A percentile compares a stretch with the other conserved stretches of the same genome.
Evolutionary conservation across 2,797 vertebrate genomes (phyloP).

Genomic region (Gymnopithys bicolor): DNA sequence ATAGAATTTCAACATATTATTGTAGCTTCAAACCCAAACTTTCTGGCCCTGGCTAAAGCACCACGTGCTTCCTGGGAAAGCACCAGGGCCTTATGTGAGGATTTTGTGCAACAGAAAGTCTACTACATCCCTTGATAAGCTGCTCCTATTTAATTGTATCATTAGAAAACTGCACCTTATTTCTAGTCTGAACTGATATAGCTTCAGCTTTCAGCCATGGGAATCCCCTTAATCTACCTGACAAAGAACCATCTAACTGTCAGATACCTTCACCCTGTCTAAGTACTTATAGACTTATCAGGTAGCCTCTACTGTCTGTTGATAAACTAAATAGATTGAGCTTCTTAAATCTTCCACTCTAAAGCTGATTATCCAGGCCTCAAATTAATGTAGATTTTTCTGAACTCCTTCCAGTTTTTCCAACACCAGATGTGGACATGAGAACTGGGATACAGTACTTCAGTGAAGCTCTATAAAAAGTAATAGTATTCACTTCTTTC

Average conservation of each 20-base stretch:
- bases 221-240: constrained; percentile 57
- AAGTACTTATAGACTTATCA: constrained; percentile 46
- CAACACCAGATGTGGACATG: not conserved
- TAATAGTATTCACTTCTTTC: not conserved
- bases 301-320: constrained; percentile 47
- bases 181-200: constrained; percentile 41
- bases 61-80: not conserved
- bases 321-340: constrained; percentile 66
- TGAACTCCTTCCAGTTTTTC: constrained; percentile 11
- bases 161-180: constrained; percentile 34
- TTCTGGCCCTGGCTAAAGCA: not conserved
- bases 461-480: not conserved
- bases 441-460: not conserved
- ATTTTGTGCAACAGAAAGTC: not conserved
- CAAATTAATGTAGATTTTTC: constrained; percentile 34
- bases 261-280: constrained; percentile 17
- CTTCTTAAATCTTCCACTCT: constrained; percentile 56
- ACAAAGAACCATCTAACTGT: constrained; percentile 47
- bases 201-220: constrained; percentile 17
- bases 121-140: constrained; percentile 1
- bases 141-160: constrained; percentile 16
- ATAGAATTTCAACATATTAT: not conserved
- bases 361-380: constrained; percentile 56
- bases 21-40: not conserved
- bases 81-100: not conserved